These are phyloP conservation scores for Halichoeres trimaculatus DNA, from an alignment of 2,113 vertebrate species.

Conservation along the genomic window DNA sequence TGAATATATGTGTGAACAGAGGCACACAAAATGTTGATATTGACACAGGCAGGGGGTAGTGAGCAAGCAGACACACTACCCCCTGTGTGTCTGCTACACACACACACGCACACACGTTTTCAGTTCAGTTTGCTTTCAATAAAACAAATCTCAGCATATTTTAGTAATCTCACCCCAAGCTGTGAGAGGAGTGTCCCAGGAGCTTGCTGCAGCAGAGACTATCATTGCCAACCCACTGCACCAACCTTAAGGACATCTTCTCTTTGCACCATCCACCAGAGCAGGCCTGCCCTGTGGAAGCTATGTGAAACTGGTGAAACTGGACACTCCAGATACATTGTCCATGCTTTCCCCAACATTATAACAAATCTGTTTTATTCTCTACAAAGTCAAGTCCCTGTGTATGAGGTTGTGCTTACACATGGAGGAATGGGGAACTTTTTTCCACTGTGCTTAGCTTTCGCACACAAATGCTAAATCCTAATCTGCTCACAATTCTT, in stretches of 20 bases:
- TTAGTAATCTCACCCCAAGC: constrained; percentile 41
- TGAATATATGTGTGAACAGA: not conserved
- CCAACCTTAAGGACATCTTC: constrained; percentile 72
- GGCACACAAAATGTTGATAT: not conserved
- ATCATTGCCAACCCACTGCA: constrained; percentile 75
- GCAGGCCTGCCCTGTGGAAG: constrained; percentile 36
- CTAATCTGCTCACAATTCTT: no score
- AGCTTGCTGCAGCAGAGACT: constrained; percentile 75
- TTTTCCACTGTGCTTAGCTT: no score
- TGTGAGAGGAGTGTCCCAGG: constrained; percentile 57
- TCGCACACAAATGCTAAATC: no score
- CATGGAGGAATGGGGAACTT: no score
- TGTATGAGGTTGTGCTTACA: no score
- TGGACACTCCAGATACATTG: not conserved
- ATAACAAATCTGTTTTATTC: not conserved
- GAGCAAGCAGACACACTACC: constrained; percentile 10
- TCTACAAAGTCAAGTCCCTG: not conserved
- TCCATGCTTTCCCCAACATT: not conserved
- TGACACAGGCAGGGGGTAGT: constrained; percentile 15
- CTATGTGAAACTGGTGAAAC: constrained; percentile 30
- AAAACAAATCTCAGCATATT: constrained; percentile 60
- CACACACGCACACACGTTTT: not conserved
- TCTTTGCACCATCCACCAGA: constrained; percentile 70
- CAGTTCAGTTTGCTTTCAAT: constrained; percentile 42
- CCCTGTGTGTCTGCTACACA: no score